Evolutionary conservation across 2,888 invertebrate genomes (phyloP), one percentile per base, ranked within the genome.

Genomic region (Zonitis immaculata): DNA sequence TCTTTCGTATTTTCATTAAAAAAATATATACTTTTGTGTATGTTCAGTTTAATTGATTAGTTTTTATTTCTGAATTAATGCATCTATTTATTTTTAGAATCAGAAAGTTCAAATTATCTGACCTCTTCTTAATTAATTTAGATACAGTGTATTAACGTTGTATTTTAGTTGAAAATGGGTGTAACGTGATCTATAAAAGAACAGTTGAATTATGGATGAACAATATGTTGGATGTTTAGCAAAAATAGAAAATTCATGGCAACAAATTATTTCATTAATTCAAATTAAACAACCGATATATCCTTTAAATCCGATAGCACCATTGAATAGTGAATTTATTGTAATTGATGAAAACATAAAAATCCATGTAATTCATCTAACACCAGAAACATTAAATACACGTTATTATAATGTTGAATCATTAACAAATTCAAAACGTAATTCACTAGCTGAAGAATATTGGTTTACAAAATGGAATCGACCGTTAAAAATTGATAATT

Each of bases 381-480:
- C 61, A 52, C 73, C 73, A 42, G 70, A 64, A 25, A 66, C 57
- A 5, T 39, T 18, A 1, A 39, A 39, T 5, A 18, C 39, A 11
- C 39, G 18, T 18, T 11, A 18, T 39, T 39, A 63, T 20, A 53
- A 62, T 51, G 52, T 51, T 11, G 58, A 56, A 47, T 60, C 62
- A 53, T 60, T 61, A 46, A 47, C 45, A 11, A 56, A 59, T 49
- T 65, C 64, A 43, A 73, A 70, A 59, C 65, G 73, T 39, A 72
- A 68, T 56, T 72, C 73, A 4, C 60, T 75, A 35, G 68, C 75
- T 18, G 78, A 77, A 58, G 78, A 78, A 56, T 78, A 78, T 58
- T 78, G 78, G 78, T 78, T 78, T 63, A 75, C 74, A 12, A 72
- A 75, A 61, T 77, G 77, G 76, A 77, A 73, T 58, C 71, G 73